Evolutionary conservation across 2,113 vertebrate genomes (phyloP), one percentile per base, ranked within the genome.

Genomic region (Syngnathus typhle): DNA sequence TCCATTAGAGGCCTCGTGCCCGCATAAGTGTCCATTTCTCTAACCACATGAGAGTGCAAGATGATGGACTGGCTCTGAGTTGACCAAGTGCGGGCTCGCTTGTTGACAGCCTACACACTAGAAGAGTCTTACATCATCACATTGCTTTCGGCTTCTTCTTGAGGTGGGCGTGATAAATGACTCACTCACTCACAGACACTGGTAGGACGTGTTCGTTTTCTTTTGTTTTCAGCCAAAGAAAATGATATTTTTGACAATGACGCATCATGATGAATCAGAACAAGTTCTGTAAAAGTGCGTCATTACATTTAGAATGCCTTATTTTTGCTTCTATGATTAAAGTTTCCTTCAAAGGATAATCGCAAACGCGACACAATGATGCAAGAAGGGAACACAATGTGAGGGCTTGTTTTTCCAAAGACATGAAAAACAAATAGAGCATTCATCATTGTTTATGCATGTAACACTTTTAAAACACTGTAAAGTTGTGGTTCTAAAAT

Each of bases 1-100:
- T 83, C 85, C 86, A 89, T 89, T 88, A 89, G 86, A 86, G 77
- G 70, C 74, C 62, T 74, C 81, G 62, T 82, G 69, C 66, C 58
- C 60, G 41, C 60, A 71, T 82, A 82, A 87, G 81, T 82, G 77
- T 87, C 84, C 77, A 83, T 80, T 87, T 85, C 82, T 72, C 15
- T 58, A 64, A 58, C 83, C 77, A 60, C 79, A 79, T 61, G 52
- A 65, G 73, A 60, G 63, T 62, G 61, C 59, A 66, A 72, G 56
- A 80, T 77, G 75, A 76, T 71, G 73, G 71, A 81, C 64, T 72
- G 54, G 60, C 47, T 81, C 65, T 67, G 64, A 76, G 32, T 58
- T 58, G 55, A 36, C 55, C 15, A 32, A 58, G 73, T 38, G 60
- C 36, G 64, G 15, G 62, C 84, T 82, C 77, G 71, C 79, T 64